These are phyloP conservation scores for Bombylius discolor DNA, from an alignment of 2,888 invertebrate genomes.

Conservation along the genomic window DNA sequence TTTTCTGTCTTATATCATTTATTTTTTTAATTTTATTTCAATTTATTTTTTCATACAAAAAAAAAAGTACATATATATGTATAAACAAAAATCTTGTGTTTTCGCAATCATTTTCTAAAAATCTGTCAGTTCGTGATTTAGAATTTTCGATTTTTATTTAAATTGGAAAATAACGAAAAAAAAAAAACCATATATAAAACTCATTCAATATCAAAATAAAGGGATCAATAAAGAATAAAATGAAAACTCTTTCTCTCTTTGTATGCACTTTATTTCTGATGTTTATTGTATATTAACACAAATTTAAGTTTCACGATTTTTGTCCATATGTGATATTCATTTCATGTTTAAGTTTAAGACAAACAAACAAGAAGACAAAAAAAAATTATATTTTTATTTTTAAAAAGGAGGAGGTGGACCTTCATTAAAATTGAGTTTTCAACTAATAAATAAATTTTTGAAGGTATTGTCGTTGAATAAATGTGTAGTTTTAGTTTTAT, in stretches of 20 bases:
- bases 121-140: slow-evolving; percentile 31
- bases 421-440: slow-evolving; percentile 34
- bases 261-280: neutral
- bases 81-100: neutral
- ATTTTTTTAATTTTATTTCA: no score
- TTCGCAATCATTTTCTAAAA: slow-evolving; percentile 8
- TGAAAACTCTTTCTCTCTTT: no score
- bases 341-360: no score
- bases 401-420: slow-evolving; percentile 10
- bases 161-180: slow-evolving; percentile 27
- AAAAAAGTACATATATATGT: no score
- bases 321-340: no score
- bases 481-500: neutral
- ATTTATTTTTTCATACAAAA: no score
- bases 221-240: no score
- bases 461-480: neutral
- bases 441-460: slow-evolving; percentile 30
- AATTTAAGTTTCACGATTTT: no score
- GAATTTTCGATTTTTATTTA: slow-evolving; percentile 38
- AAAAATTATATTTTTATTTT: neutral
- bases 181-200: neutral
- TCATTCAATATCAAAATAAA: no score
- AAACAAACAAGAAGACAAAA: no score
- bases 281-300: neutral
- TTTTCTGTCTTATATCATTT: no score